Evolutionary conservation across 2,113 vertebrate species (phyloP), one percentile per base, ranked within the genome.

Genomic region (Tragelaphus imberbis): DNA sequence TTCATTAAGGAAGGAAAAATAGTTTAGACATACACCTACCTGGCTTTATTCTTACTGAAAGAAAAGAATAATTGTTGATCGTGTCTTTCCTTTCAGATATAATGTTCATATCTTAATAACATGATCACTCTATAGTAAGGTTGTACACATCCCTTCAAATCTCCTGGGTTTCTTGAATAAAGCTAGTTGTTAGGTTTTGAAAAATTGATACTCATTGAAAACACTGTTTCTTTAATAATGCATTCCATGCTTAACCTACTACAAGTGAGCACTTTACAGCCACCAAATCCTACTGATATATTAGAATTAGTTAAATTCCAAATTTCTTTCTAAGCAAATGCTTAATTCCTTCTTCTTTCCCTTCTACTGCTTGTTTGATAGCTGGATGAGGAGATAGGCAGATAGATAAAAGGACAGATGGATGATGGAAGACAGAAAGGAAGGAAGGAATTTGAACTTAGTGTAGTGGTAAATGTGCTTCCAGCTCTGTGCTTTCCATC

Each of bases 1-100:
- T 99, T 99, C 98, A 99, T 99, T 99, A 99, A 99, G 98, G 95
- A 98, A 97, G 97, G 98, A 96, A 96, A 95, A 98, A 93, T 99
- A 98, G 97, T 98, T 99, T 98, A 98, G 98, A 96, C 44, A 84
- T 85, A 90, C 91, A 97, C 86, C 97, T 91, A 65, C 94, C 95
- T 91, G 86, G 75, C 96, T 98, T 98, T 87, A 82, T 98, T 98
- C 88, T 95, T 97, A 89, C 92, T 90, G 94, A 97, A 98, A 98
- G 95, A 30, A 91, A 94, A 95, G 84, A 44, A 93, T 55, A 91
- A 81, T 96, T 92, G 91, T 95, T 96, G 94, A 96, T 84, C 85
- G 40, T 96, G 56, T 79, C 47, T 96, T 93, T 94, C 71, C 27
- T 84, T 96, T 93, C 81, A 89, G 81, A 87, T 90, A 58, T 81